Evolutionary conservation across 2,113 vertebrate genomes (phyloP), one percentile per base, ranked within the genome.

Genomic region (Ploceus nigricollis): DNA sequence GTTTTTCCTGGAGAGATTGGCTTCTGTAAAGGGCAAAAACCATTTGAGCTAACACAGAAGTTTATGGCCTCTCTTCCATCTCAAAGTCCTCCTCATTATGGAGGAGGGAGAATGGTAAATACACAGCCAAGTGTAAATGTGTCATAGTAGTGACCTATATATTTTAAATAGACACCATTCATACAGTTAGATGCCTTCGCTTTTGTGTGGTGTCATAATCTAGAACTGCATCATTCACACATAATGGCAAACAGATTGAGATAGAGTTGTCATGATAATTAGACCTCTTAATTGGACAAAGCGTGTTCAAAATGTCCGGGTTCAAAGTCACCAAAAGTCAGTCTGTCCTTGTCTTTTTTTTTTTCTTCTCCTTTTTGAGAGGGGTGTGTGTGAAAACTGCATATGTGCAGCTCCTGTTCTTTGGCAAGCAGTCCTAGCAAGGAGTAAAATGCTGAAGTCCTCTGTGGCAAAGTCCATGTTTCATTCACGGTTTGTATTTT

Each of bases 1-100:
- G 3, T 77, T 91, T 82, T 91, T 61, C 40, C 58, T 90, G 24
- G 37, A 83, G 50, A 69, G 53, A 61, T 44, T 31, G 39, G n/a
- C 53, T 77, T 76, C 71, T 57, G 25, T 76, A 76, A 53, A 86
- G 71, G 71, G 45, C 86, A 94, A 89, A 94, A 96, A n/a, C 31
- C 54, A 4, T 65, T 65, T 69, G 71, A 82, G 58, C 15, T 92
- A 54, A 65, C 45, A 23, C 50, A 24, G 70, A 42, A 33, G 50
- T 83, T 95, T 94, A 76, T 90, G 45, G 60, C 64, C 23, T 45
- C 53, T 51, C 22, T 86, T 86, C 45, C 25, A 54, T 83, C 58
- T 50, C 76, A 58, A 94, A 95, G 91, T 91, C 58, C 76, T 58
- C 27, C 28, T 88, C 23, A 7, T 72, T 89, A 15, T 44, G 10